Conservation (phyloP, 2,888 invertebrate genomes). For the Callosobruchus maculatus region DNA sequence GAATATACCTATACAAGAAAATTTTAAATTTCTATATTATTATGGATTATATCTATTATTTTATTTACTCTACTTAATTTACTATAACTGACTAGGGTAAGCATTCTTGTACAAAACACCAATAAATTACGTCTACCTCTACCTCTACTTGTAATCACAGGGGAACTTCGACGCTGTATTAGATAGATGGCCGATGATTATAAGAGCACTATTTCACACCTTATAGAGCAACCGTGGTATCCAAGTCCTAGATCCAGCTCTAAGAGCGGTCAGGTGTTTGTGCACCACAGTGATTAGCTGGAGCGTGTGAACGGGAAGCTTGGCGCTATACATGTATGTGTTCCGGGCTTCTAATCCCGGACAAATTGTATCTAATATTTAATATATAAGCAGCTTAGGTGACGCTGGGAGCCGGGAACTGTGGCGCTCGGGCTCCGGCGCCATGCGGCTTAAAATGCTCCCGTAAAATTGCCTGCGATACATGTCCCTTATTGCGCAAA, state of each 20-base stretch:
- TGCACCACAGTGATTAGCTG: neutral
- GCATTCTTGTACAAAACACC: too few species aligned
- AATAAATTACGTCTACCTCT: too few species aligned
- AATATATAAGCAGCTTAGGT: slow-evolving; percentile 44
- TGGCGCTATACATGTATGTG: neutral
- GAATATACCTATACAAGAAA: too few species aligned
- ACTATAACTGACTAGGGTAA: too few species aligned
- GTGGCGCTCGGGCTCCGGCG: slow-evolving; percentile 13
- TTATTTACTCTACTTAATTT: too few species aligned
- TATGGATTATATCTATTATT: too few species aligned
- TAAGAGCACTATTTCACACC: neutral
- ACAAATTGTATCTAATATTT: slow-evolving; percentile 49
- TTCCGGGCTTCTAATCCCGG: slow-evolving; percentile 39
- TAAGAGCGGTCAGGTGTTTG: neutral
- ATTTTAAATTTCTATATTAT: too few species aligned
- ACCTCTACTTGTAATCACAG: too few species aligned
- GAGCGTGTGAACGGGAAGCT: neutral
- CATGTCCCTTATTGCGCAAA: neutral
- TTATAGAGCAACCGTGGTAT: neutral
- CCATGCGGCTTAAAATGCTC: slow-evolving; percentile 17
- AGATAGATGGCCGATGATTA: too few species aligned
- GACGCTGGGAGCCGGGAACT: slow-evolving; percentile 20
- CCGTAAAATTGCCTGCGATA: slow-evolving; percentile 4
- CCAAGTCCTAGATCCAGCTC: neutral
- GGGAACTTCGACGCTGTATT: too few species aligned